Evolutionary conservation across 2,888 invertebrate species (phyloP), one percentile per base, ranked within the genome.

Genomic region (Neelides folsomi): DNA sequence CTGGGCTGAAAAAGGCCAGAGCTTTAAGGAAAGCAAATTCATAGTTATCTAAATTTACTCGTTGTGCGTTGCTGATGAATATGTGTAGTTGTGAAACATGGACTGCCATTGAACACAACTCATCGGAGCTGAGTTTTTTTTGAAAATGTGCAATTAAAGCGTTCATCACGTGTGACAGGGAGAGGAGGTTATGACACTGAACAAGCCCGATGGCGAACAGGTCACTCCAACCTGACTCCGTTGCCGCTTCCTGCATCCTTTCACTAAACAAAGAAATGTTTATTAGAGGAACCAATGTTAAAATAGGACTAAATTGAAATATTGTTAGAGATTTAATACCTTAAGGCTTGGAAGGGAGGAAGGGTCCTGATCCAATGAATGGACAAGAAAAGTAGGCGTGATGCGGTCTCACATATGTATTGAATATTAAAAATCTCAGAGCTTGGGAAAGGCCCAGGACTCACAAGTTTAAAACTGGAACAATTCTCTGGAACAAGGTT

Each of bases 361-460:
- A 93, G 79, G 65, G 84, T 83, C 60, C 83, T 77, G 47, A 88
- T 79, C 90, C 94, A 95, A 67, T 93, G 84, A 52, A 93, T 83
- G 12, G 85, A 81, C 9, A 92, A 78, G 67, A 93, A 92, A 52
- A 97, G 77, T 50, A 97, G 77, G 46, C 95, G 75, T 2, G 94
- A 90, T 19, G 90, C 93, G 63, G 87, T 88, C 75, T 97, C 95
- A 73, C 93, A 95, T 47, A 89, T 86, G 67, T 88, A 93, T 73
- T 94, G 93, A 67, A 89, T 81, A 63, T 92, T 89, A 65, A 93
- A 78, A 72, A 57, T 40, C 10, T 59, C 60, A 48, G 86, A 88
- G n/a, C 86, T 79, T 12, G 90, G 86, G 65, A 87, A 82, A 6
- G 87, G 80, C 19, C 79, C 78, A 3, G 77, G 77, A 7, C 86